phyloP scores from a whole-genome alignment of 2,888 invertebrate genomes.

The Elegia similella region DNA sequence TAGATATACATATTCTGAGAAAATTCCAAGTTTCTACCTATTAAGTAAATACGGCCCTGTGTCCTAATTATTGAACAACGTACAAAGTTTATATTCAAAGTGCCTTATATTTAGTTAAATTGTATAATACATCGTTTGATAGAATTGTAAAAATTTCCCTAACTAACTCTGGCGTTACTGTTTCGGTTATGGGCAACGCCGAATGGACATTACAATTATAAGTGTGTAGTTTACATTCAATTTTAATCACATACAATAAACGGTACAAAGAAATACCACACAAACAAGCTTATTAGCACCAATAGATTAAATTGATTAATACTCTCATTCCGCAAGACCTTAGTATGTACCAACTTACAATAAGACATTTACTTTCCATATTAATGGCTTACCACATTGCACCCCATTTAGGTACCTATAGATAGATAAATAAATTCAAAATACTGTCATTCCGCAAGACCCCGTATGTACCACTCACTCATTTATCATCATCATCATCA shows the following conservation, averaged over 20 bases:
- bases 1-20: too few relatives aligned
- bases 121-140: constrained; percentile 25
- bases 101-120: constrained; percentile 19
- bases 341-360: not conserved
- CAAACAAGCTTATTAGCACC: constrained; percentile 45
- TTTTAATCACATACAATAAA: constrained; percentile 14
- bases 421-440: too few relatives aligned
- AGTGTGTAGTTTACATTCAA: not conserved
- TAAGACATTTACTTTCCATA: too few relatives aligned
- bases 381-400: too few relatives aligned
- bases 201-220: not conserved
- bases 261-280: constrained; percentile 19
- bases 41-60: too few relatives aligned
- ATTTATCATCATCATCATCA: too few relatives aligned
- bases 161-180: not conserved
- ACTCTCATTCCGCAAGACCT: constrained; percentile 15
- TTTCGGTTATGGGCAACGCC: not conserved
- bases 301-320: constrained; percentile 31
- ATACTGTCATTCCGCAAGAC: too few relatives aligned
- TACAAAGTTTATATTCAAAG: constrained; percentile 21
- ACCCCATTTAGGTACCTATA: too few relatives aligned
- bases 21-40: too few relatives aligned
- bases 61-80: constrained; percentile 33
- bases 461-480: too few relatives aligned
- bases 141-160: constrained; percentile 18